Conservation (phyloP, 2,113 vertebrate species). For the Choloepus hoffmanni region DNA sequence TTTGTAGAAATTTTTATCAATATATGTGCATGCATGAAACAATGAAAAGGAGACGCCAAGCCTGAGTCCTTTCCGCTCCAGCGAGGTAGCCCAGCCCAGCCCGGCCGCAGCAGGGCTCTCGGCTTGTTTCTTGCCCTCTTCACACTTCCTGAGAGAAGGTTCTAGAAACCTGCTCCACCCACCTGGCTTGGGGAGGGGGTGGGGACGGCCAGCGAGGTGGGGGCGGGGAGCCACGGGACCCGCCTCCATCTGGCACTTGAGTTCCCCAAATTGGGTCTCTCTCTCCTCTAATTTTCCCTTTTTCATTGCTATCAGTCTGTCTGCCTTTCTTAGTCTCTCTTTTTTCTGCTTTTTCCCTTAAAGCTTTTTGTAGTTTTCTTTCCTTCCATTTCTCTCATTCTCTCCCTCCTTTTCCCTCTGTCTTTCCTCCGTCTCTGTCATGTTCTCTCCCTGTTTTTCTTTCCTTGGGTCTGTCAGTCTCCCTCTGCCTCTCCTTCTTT, state of each 20-base stretch:
- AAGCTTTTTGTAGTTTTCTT: neutral
- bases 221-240: neutral
- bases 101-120: neutral
- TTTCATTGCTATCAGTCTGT: neutral
- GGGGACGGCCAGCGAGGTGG: neutral
- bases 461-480: too few relatives aligned
- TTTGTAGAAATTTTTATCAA: slow-evolving; percentile 22
- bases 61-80: neutral
- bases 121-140: slow-evolving; percentile 30
- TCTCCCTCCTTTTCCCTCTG: neutral
- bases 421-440: neutral
- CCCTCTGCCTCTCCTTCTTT: too few relatives aligned
- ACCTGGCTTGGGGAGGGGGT: neutral
- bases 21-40: neutral
- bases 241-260: rapidly evolving
- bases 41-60: slow-evolving; percentile 50
- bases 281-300: neutral
- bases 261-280: rapidly evolving
- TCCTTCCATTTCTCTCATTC: too few relatives aligned
- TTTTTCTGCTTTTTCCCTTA: rapidly evolving
- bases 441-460: neutral
- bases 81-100: neutral
- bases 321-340: neutral
- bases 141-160: slow-evolving; percentile 58
- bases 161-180: neutral